Conservation (phyloP, 2,113 vertebrate species). For the Ploceus nigricollis region DNA sequence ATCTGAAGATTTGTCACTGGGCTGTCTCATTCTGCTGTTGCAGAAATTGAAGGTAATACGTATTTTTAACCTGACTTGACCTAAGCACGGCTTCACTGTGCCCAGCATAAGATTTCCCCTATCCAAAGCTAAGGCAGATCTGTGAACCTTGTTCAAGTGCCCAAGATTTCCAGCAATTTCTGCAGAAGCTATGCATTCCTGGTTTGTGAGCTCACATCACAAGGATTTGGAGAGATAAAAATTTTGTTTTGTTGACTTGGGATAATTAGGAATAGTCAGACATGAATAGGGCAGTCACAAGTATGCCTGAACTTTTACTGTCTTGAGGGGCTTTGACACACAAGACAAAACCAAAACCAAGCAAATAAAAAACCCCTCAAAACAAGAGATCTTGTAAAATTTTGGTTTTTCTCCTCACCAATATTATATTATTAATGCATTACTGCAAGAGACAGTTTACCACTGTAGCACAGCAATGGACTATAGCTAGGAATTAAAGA, state of each 20-base stretch:
- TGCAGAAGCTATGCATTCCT: not conserved
- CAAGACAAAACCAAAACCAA: not conserved
- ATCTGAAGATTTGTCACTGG: not conserved
- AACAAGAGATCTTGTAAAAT: not conserved
- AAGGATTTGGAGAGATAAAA: not conserved
- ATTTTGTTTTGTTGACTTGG: not conserved
- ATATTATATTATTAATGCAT: not conserved
- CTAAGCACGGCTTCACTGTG: accelerated
- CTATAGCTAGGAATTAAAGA: not conserved
- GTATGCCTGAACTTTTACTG: not conserved
- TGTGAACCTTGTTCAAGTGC: not conserved
- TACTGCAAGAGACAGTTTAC: not conserved
- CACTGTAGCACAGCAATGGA: not conserved
- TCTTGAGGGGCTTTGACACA: not conserved
- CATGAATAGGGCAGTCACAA: not conserved
- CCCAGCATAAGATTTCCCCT: not conserved
- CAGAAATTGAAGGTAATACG: not conserved
- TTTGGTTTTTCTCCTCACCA: not conserved
- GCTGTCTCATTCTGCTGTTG: not conserved
- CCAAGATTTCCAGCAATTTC: not conserved
- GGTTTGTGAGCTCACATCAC: not conserved
- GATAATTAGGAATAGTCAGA: not conserved
- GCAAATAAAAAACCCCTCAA: too few species aligned
- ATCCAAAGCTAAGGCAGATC: not conserved
- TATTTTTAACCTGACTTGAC: not conserved